A percentile compares a stretch with the other conserved stretches of the same genome.
Conservation (phyloP, 2,888 invertebrate genomes). For the Drosophila yooni region DNA sequence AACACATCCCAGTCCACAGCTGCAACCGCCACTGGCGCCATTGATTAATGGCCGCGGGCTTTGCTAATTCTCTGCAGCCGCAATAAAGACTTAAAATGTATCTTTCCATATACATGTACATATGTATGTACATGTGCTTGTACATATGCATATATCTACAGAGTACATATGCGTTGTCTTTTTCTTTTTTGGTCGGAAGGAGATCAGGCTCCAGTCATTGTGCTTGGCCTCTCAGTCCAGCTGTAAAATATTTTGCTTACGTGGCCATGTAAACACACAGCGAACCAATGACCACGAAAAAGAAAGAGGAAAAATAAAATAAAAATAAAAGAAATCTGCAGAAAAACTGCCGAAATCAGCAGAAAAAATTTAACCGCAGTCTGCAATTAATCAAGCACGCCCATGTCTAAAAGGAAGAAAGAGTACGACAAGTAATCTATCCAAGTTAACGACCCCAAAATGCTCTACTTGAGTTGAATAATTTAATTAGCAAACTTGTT, state of each 20-base stretch:
- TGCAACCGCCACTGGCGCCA: constrained; percentile 29
- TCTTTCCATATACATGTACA: constrained; percentile 3
- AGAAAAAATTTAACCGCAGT: constrained; percentile 66
- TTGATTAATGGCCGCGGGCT: constrained; percentile 60
- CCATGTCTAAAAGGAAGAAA: constrained; percentile 36
- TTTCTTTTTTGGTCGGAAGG: neutral
- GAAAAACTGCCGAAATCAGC: constrained; percentile 66
- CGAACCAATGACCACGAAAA: constrained; percentile 17
- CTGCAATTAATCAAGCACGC: constrained; percentile 73
- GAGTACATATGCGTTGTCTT: neutral
- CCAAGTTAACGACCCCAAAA: constrained; percentile 35
- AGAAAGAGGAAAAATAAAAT: neutral
- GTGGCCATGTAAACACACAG: constrained; percentile 49
- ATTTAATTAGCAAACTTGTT: too few relatives aligned
- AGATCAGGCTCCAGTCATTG: constrained; percentile 14
- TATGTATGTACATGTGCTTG: neutral
- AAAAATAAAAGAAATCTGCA: constrained; percentile 24
- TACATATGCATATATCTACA: neutral
- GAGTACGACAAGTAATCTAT: constrained; percentile 26
- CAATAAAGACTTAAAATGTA: constrained; percentile 39
- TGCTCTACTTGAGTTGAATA: constrained; percentile 34
- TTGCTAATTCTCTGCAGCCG: constrained; percentile 49
- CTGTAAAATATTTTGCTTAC: constrained; percentile 66
- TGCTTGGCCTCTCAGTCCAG: constrained; percentile 34
- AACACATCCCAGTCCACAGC: constrained; percentile 33